Conservation (phyloP, 2,113 vertebrate genomes). For the Cathartes aura region DNA sequence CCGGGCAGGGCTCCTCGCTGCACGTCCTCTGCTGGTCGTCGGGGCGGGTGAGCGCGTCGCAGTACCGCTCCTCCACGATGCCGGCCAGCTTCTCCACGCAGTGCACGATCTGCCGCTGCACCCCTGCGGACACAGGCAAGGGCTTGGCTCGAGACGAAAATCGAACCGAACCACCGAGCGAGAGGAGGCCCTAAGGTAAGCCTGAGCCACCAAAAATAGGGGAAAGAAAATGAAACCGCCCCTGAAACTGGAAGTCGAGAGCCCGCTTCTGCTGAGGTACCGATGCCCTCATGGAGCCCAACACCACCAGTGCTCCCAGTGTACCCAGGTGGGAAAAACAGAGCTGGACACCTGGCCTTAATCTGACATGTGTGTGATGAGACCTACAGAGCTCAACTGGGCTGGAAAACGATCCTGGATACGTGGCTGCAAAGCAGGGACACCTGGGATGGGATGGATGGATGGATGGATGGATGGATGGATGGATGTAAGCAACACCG, state of each 20-base stretch:
- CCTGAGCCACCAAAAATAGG: not conserved
- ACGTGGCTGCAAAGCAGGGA: not conserved
- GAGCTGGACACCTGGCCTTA: not conserved
- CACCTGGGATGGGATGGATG: not conserved
- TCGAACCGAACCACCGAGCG: fast-evolving
- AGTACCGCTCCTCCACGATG: constrained; percentile 85
- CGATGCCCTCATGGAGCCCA: fast-evolving
- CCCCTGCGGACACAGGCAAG: constrained; percentile 72
- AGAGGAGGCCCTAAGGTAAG: no score
- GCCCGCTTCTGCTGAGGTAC: not conserved
- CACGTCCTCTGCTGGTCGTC: constrained; percentile 85
- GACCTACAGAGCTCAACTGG: not conserved
- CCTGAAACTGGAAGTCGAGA: not conserved
- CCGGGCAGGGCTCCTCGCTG: constrained; percentile 85
- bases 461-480: not conserved
- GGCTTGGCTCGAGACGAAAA: fast-evolving
- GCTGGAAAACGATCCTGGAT: not conserved
- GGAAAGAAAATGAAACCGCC: not conserved
- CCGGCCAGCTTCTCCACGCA: constrained; percentile 85
- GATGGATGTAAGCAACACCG: not conserved
- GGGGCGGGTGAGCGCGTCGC: constrained; percentile 80
- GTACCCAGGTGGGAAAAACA: not conserved
- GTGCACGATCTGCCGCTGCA: constrained; percentile 85
- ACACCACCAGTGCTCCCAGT: not conserved
- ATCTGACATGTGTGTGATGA: fast-evolving